Base-by-base conservation (phyloP, 1,140 invertebrate genomes). In the Nebria ingens region DNA sequence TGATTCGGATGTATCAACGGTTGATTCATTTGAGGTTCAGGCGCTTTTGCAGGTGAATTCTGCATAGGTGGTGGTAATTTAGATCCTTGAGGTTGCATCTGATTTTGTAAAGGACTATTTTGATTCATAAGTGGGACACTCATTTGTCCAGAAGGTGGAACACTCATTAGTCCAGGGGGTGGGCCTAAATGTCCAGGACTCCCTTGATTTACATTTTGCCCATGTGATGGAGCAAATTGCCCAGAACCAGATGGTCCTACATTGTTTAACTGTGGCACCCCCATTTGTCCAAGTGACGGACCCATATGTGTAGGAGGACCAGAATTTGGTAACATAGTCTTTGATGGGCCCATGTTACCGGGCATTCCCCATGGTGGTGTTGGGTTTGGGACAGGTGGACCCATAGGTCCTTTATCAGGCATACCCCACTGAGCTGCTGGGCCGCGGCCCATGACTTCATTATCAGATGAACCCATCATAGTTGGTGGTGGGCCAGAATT, bases 91-190 rank as follows among this genome's bases (percentile, higher is more conserved):
- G n/a, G 9, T 49, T 49, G 19, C 42, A 49, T 58, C n/a, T 50
- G 52, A 1, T 12, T 22, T 21, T 29, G 25, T 9, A 34, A n/a
- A 6, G 4, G 22, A 19, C 13, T 12, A 4, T 13, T 21, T 25
- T 40, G 11, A 4, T 49, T 29, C 11, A 53, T 51, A 19, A 53
- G 19, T 19, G 49, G 42, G 2, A 53, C 40, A 20, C 23, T 29
- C 19, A 54, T 21, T 23, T 53, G 56, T 20, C 50, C 51, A 38
- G 55, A 34, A 2, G 53, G 54, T 19, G 54, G 23, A 12, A 58
- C 21, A 55, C 13, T 19, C 40, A 65, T 57, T 57, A 73, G 72
- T 1, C 67, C 68, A 54, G 71, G 67, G 51, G 69, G 71, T 40
- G 59, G 54, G 21, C 25, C 40, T 51, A 53, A 1, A 51, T 52